A percentile compares a stretch with the other conserved stretches of the same genome.
Evolutionary conservation across 2,113 vertebrate genomes (phyloP).

Genomic region (Tachuris rubrigastra): DNA sequence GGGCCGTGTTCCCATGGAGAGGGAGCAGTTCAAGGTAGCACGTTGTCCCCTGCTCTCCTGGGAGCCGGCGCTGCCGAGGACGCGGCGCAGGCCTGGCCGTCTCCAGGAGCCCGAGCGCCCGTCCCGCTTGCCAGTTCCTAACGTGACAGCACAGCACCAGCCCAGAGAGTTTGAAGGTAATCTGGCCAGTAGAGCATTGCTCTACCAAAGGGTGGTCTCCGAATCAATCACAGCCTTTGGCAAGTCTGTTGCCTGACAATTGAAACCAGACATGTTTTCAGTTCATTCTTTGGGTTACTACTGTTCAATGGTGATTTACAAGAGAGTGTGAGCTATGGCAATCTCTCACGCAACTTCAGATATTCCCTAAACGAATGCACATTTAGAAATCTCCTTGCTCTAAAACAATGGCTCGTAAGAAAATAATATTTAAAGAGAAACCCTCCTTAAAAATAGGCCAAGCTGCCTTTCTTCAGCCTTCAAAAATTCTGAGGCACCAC

Average conservation of each 20-base stretch:
- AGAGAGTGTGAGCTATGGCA: slow-evolving; percentile 85
- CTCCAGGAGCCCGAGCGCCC: not conserved
- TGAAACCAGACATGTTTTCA: slow-evolving; percentile 89
- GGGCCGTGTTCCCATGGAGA: not conserved
- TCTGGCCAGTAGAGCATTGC: slow-evolving; percentile 74
- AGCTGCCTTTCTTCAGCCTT: not conserved
- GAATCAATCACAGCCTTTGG: slow-evolving; percentile 82
- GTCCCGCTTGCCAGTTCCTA: slow-evolving; percentile 29
- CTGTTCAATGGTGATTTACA: slow-evolving; percentile 91
- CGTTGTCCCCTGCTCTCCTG: not conserved
- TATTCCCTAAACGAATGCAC: slow-evolving; percentile 80
- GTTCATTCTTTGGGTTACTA: slow-evolving; percentile 88
- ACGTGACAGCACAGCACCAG: slow-evolving; percentile 57
- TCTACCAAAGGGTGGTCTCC: slow-evolving; percentile 85
- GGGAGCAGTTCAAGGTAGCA: not conserved
- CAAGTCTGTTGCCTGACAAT: slow-evolving; percentile 79
- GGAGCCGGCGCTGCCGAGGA: not conserved
- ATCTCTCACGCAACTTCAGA: slow-evolving; percentile 86
- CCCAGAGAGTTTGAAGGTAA: slow-evolving; percentile 73
- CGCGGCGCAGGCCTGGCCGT: slow-evolving; percentile 10
- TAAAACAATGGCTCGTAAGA: slow-evolving; percentile 25
- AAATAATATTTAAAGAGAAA: slow-evolving; percentile 56
- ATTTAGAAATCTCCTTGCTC: slow-evolving; percentile 74
- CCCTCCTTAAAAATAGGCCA: slow-evolving; percentile 15
- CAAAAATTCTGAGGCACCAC: not conserved